Conservation (phyloP, 2,888 invertebrate species). For the Oscheius onirici region DNA sequence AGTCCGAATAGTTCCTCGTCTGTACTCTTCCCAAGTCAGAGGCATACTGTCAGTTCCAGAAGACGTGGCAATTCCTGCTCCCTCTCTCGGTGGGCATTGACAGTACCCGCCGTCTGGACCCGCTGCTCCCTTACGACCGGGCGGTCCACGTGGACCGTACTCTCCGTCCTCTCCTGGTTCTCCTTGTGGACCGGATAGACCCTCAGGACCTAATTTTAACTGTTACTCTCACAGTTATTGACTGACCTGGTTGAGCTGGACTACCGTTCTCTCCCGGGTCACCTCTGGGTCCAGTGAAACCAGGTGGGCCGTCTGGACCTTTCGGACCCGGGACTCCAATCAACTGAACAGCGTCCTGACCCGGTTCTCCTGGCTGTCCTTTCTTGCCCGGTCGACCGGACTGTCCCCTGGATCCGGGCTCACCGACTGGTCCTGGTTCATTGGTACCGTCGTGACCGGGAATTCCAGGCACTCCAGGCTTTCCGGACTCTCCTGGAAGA, state of each 20-base stretch:
- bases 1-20: slow-evolving; percentile 15
- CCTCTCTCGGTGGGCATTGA: slow-evolving; percentile 52
- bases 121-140: slow-evolving; percentile 47
- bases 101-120: slow-evolving; percentile 58
- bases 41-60: slow-evolving; percentile 19
- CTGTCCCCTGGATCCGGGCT: slow-evolving; percentile 45
- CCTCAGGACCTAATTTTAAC: slow-evolving; percentile 37
- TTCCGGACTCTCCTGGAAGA: slow-evolving; percentile 31
- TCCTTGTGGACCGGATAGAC: slow-evolving; percentile 46
- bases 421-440: slow-evolving; percentile 44
- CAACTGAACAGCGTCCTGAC: slow-evolving; percentile 54
- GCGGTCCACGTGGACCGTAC: slow-evolving; percentile 46
- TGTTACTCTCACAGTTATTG: not conserved
- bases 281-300: slow-evolving; percentile 46
- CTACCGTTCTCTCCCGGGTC: slow-evolving; percentile 53
- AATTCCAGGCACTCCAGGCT: slow-evolving; percentile 46
- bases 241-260: slow-evolving; percentile 44
- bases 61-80: slow-evolving; percentile 17
- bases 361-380: slow-evolving; percentile 46
- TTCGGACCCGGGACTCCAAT: slow-evolving; percentile 42
- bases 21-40: slow-evolving; percentile 29
- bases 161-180: slow-evolving; percentile 49
- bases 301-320: slow-evolving; percentile 44
- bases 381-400: slow-evolving; percentile 35
- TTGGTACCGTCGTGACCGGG: slow-evolving; percentile 46